These are phyloP conservation scores for Phyllostomus hastatus DNA, from an alignment of 2,113 vertebrate genomes.

Conservation along the genomic window DNA sequence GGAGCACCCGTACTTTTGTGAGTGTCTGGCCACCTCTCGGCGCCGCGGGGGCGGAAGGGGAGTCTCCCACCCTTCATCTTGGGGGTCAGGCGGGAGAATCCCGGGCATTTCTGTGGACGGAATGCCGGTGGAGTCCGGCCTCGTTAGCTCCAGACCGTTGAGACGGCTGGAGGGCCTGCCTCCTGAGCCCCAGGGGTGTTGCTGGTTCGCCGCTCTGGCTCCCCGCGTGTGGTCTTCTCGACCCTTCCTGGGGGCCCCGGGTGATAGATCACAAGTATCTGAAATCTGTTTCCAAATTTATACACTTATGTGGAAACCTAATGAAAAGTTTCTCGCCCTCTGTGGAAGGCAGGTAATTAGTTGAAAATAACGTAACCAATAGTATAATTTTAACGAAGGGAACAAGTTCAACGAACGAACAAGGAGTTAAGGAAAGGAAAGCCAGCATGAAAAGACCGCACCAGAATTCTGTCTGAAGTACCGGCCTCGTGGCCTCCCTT, in stretches of 20 bases:
- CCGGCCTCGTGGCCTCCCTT: not conserved
- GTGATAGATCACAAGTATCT: not conserved
- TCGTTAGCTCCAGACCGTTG: not conserved
- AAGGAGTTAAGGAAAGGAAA: not conserved
- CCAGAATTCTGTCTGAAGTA: not conserved
- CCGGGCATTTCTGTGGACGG: not conserved
- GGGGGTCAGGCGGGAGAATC: not conserved
- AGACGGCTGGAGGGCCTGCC: not conserved
- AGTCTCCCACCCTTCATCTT: not conserved
- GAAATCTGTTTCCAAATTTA: not conserved
- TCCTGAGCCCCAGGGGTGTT: not conserved
- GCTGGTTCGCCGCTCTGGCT: not conserved
- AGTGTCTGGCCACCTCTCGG: conserved; percentile 69
- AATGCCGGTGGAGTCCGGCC: not conserved
- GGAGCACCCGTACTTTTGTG: conserved; percentile 98
- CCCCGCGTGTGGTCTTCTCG: not conserved
- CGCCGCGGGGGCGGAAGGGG: not conserved
- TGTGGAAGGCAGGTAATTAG: not conserved
- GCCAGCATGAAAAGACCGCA: not conserved
- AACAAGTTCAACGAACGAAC: not conserved
- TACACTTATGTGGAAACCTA: not conserved
- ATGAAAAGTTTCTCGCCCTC: not conserved
- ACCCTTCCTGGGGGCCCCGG: not conserved
- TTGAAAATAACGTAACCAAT: not conserved
- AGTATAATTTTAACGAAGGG: conserved; percentile 32